These are phyloP conservation scores for Telenomus remus DNA, from an alignment of 1,140 invertebrate genomes.

Conservation along the genomic window DNA sequence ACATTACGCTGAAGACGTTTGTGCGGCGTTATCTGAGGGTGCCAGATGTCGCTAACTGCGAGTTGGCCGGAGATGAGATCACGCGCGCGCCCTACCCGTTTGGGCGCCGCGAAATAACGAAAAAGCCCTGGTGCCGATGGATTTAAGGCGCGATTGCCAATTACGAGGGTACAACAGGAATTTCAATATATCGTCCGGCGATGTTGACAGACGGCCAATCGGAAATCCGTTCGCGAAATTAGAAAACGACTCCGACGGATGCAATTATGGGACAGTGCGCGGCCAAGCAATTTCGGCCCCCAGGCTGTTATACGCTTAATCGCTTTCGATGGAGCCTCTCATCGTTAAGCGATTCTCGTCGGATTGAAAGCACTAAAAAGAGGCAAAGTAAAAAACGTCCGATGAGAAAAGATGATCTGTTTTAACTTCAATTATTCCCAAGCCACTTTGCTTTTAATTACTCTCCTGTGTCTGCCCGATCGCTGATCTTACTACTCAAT, in stretches of 20 bases:
- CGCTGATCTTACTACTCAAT: no score
- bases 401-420: slow-evolving; percentile 4
- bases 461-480: no score
- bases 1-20: not conserved
- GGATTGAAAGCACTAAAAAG: slow-evolving; percentile 22
- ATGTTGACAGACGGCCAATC: slow-evolving; percentile 49
- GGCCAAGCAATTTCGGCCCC: slow-evolving; percentile 23
- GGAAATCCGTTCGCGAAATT: slow-evolving; percentile 51
- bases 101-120: slow-evolving; percentile 38
- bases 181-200: slow-evolving; percentile 41
- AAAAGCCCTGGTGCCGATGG: slow-evolving; percentile 8
- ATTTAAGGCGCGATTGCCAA: slow-evolving; percentile 50
- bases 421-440: not conserved
- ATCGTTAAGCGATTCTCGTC: slow-evolving; percentile 16
- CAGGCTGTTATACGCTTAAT: slow-evolving; percentile 36
- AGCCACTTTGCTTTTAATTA: no score
- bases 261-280: slow-evolving; percentile 25
- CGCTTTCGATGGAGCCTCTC: slow-evolving; percentile 14
- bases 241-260: slow-evolving; percentile 25
- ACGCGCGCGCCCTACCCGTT: slow-evolving; percentile 33
- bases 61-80: slow-evolving; percentile 20
- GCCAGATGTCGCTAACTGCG: slow-evolving; percentile 49
- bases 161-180: slow-evolving; percentile 44
- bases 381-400: no score
- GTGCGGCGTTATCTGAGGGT: slow-evolving; percentile 30